Evolutionary conservation across 2,888 invertebrate genomes (phyloP), one percentile per base, ranked within the genome.

Genomic region (Iselma pallidipennis): DNA sequence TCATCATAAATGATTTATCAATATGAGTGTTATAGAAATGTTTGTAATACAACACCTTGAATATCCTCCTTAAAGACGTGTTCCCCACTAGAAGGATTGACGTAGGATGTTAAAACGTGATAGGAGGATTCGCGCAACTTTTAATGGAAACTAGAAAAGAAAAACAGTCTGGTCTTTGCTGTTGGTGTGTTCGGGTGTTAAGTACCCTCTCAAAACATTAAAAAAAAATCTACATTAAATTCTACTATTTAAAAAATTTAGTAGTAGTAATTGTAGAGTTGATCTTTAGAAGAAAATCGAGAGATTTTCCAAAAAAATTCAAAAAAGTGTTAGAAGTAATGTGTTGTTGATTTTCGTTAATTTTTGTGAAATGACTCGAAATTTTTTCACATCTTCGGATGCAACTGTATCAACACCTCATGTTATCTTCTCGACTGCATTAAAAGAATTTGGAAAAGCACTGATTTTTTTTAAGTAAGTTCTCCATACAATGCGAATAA

Each of bases 401-500:
- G 77, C 81, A 45, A 80, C 81, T 42, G 77, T 83, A 56, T 84
- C 84, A 37, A 81, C 83, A 29, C 81, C 83, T 19, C 81, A 83
- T 57, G 81, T 83, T 64, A 82, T 84, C 66, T 81, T 85, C 57
- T 82, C 84, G 16, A 83, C 83, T 23, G 84, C 85, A 31, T 75
- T 85, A 66, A 80, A 80, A 54, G 82, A 83, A 71, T 74, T 85
- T 55, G 78, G 83, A 66, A 82, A 81, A 66, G 82, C 83, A 16
- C 76, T 85, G 63, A 76, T 82, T 64, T 81, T 83, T 69, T 85
- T 82, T 78, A 82, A 84, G 85, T 85, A 81, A 82, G 80, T 25
- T 25, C 5, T n/a, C n/a, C n/a, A n/a, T n/a, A n/a, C n/a, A n/a
- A n/a, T n/a, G n/a, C n/a, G n/a, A n/a, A n/a, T n/a, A n/a, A n/a